Evolutionary conservation across 2,888 invertebrate genomes (phyloP), one percentile per base, ranked within the genome.

Genomic region (Lasius platythorax): DNA sequence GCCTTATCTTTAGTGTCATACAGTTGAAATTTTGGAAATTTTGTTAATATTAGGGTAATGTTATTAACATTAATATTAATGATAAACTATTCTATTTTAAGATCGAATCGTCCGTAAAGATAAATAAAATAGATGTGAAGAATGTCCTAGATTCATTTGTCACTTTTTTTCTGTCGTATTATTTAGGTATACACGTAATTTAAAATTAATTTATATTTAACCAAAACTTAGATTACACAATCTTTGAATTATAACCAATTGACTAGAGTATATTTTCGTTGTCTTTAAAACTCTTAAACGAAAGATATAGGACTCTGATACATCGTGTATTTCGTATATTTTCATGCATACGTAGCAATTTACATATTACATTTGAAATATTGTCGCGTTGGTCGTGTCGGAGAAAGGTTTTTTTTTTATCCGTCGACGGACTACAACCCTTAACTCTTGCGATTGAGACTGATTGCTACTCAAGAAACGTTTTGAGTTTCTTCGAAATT

Each of bases 331-430:
- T 18, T 58, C 18, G 56, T 8, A 15, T 23, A 43, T 74, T 74
- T 40, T 76, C 12, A 75, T 37, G 37, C 37, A 37, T 40, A 75
- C 23, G 18, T 66, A 40, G 11, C 23, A 76, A 78, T 67, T 78
- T 78, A 68, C 56, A 53, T 53, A 53, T 53, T 53, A 18, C 50
- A 53, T 67, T 56, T 67, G 56, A 78, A 78, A 58, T 67, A 76
- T 56, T 67, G n/a, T 43, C 43, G 12, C 12, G 18, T 50, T 46
- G 46, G 15, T 76, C 23, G n/a, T 56, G 30, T 56, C 30, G 18
- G 40, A 67, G 15, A 43, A 43, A 58, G 67, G n/a, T 43, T 67
- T 11, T 18, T 46, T 46, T 67, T 78, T 56, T 78, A 66, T 53
- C 18, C 37, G 9, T n/a, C 15, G 3, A 4, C n/a, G 11, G 40